Base-by-base conservation (phyloP, 2,113 vertebrate genomes). In the Cynocephalus volans region DNA sequence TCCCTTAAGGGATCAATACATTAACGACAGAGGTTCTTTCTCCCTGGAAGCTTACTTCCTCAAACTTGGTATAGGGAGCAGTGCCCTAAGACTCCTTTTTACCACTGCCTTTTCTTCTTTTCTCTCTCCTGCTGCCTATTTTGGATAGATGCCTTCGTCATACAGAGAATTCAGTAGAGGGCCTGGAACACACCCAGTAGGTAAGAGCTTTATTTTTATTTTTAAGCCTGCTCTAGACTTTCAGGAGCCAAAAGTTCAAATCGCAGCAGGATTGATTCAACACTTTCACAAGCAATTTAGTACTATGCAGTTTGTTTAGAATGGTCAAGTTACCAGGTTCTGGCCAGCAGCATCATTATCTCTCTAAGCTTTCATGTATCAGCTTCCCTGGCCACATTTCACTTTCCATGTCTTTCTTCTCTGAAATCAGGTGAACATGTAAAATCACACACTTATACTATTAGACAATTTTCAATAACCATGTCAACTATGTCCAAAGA, bases 241-340 rank as follows among this genome's bases (percentile, higher is more conserved):
- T 97, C 97, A 96, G 98, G 97, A 98, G 96, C 97, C 98, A 94
- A 97, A 97, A 97, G 96, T 98, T 97, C 97, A 97, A 96, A 97
- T 98, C 87, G 48, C 94, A 97, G 96, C 69, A 96, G 84, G 92
- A 95, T 21, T 82, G 67, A 98, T 95, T 97, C 88, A 94, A 84
- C 72, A 77, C 84, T 96, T 98, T 97, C 96, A 97, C 96, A 93
- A 85, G 92, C 92, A 96, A 58, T 96, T 94, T 94, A 92, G 96
- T 96, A 83, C 92, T 73, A 84, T 48, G 84, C 65, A 95, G 93
- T 96, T 90, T 96, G 90, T 97, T 97, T 88, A 96, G 94, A 86
- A 95, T 80, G 96, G 93, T 97, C 96, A 96, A 92, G 73, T 97
- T 96, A 97, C 97, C 62, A 96, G 82, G 67, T 45, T 65, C 90